Evolutionary conservation across 2,888 invertebrate species (phyloP).

Genomic region (Zaprionus obscuricornis): DNA sequence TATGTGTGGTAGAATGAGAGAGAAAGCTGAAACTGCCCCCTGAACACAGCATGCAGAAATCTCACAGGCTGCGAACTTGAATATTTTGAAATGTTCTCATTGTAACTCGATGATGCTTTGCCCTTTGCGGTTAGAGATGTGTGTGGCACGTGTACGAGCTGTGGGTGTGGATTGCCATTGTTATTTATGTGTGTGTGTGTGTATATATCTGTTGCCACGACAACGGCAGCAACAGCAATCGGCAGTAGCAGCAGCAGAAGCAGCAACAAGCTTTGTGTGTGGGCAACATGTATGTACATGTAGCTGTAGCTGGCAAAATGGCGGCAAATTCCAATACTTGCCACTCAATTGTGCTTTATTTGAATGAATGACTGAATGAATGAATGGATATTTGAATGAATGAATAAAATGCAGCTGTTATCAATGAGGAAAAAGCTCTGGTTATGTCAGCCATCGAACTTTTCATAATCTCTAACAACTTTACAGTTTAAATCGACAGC

Average conservation of each 20-base stretch:
- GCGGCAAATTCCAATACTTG: conserved; percentile 34
- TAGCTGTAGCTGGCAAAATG: conserved; percentile 46
- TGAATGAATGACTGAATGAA: conserved; percentile 17
- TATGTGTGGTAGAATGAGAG: too few relatives aligned
- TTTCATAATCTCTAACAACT: not conserved
- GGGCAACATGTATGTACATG: conserved; percentile 44
- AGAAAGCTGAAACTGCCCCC: too few relatives aligned
- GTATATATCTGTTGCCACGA: conserved; percentile 25
- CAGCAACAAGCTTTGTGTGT: not conserved
- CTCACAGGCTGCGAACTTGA: too few relatives aligned
- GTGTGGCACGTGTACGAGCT: conserved; percentile 50
- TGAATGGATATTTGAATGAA: conserved; percentile 23
- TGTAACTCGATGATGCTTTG: conserved; percentile 51
- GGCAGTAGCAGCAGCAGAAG: not conserved
- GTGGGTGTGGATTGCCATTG: conserved; percentile 25
- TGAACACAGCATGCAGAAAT: too few relatives aligned
- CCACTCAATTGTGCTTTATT: too few relatives aligned
- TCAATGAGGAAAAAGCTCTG: conserved; percentile 69
- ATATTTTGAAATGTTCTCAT: too few relatives aligned
- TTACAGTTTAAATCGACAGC: too few relatives aligned
- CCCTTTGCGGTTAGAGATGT: conserved; percentile 58
- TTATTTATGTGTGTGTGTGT: conserved; percentile 18
- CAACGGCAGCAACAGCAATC: conserved; percentile 16
- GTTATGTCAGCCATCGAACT: conserved; percentile 37
- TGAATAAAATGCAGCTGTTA: conserved; percentile 43